Evolutionary conservation across 2,888 invertebrate species (phyloP), one percentile per base, ranked within the genome.

Genomic region (Isoperla grammatica): DNA sequence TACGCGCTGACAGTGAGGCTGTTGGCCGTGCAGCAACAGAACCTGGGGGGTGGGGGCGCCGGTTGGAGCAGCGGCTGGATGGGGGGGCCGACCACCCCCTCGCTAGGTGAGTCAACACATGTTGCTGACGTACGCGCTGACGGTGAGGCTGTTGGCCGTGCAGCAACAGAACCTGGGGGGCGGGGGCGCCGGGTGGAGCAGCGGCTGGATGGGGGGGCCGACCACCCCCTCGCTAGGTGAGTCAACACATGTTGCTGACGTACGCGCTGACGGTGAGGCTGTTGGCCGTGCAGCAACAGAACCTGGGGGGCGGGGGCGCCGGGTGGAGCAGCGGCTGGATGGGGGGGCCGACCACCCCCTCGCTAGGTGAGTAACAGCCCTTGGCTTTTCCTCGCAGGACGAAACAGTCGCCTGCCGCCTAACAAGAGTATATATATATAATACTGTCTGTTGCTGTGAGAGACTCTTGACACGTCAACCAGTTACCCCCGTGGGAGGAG

Each of bases 61-160:
- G 87, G 87, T 57, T 86, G 87, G 87, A 84, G 87, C 9, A 85
- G 87, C 48, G 86, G 86, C 63, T 88, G 88, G 87, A 79, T 88
- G 65, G 85, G 86, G 64, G 82, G 79, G 54, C 68, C 69, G 66
- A 64, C 68, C 46, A 64, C 71, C 45, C 60, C 71, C 42, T 53
- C 66, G 55, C 67, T 68, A 68, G 71, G 71, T 69, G 65, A 66
- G 69, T 69, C 9, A 17, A 43, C 40, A 12, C 66, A 97, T 97
- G 96, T 80, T 95, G 71, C 79, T 94, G 62, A 95, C 95, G n/a
- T 97, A 96, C 71, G 88, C 91, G 4, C 79, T 95, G 67, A 98
- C 97, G 0, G 91, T 96, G 15, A 82, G 88, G 60, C 79, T 96
- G 23, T 77, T 97, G 69, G 92, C 93, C 40, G 78, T 87, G 62